Base-by-base conservation (phyloP, 2,888 invertebrate species). In the Sicus ferrugineus region DNA sequence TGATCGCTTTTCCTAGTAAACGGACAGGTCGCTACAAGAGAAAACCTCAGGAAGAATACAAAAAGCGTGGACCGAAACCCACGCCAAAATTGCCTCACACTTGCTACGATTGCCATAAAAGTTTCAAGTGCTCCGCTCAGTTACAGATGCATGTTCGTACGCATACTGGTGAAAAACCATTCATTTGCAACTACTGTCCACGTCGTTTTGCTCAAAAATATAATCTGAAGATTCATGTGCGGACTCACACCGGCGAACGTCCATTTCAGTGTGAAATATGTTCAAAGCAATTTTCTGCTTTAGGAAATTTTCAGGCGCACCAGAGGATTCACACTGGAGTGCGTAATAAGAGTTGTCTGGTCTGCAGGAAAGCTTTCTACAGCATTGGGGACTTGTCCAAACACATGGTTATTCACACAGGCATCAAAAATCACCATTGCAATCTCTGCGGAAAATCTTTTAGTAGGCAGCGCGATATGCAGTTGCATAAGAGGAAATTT, bases 211-310 rank as follows among this genome's bases (percentile, higher is more conserved):
- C 89, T 1, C 89, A 90, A 75, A 89, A 89, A 77, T 89, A 89
- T 75, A 89, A 89, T 77, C 83, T 89, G 0, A 88, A 89, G 3
- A 88, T 89, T 72, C 89, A 90, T 74, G 81, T 88, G 23, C 83
- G 89, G 3, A 86, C 88, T 0, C 89, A 89, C 72, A 89, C 89
- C 0, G 84, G 85, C 0, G 89, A 89, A 64, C 88, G 88, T 70
- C 89, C 89, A 0, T 89, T 89, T 74, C 89, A 89, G 71, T 90
- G 89, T 81, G 89, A 89, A 79, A 86, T 89, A 7, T 89, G 89
- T 80, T 89, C 89, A 65, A 89, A 89, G 79, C 87, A 87, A 74
- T 90, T 89, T 79, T 87, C 89, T 0, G 89, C 89, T 0, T 84
- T 89, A 77, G 89, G 89, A 0, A 89, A 89, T 78, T 87, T 90